Evolutionary conservation across 64 coral and sea anemone species (phyloP).

Genomic region (Cladopsammia gracilis): DNA sequence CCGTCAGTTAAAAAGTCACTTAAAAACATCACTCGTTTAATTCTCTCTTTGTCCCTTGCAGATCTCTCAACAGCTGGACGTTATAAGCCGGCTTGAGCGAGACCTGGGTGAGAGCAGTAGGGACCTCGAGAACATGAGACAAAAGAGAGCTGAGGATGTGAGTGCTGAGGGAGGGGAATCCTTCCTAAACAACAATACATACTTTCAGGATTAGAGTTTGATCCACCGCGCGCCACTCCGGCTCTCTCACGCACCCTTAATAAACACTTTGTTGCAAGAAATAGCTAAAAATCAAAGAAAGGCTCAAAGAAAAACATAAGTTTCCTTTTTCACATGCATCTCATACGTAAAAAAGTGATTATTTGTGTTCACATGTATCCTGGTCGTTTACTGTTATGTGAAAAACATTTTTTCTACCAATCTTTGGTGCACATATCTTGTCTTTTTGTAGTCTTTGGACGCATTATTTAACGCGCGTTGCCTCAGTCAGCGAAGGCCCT

Average conservation of each 20-base stretch:
- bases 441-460: too few species aligned
- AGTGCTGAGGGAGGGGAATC: slow-evolving; percentile 60
- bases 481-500: neutral
- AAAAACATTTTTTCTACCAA: neutral
- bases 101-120: slow-evolving; percentile 80
- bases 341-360: neutral
- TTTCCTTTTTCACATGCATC: neutral
- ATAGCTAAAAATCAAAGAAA: too few species aligned
- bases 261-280: neutral
- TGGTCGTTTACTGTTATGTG: neutral
- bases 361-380: neutral
- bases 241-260: neutral
- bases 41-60: slow-evolving; percentile 2
- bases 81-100: slow-evolving; percentile 87
- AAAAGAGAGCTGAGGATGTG: slow-evolving; percentile 85
- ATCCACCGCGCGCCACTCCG: neutral
- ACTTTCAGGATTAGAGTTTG: slow-evolving; percentile 42
- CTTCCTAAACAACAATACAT: slow-evolving; percentile 57
- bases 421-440: neutral
- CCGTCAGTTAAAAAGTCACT: neutral
- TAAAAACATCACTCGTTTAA: neutral
- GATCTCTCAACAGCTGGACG: slow-evolving; percentile 92
- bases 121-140: slow-evolving; percentile 68
- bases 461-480: neutral
- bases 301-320: too few species aligned